phyloP scores from a whole-genome alignment of 2,797 vertebrate species.

The Spea hammondii region DNA sequence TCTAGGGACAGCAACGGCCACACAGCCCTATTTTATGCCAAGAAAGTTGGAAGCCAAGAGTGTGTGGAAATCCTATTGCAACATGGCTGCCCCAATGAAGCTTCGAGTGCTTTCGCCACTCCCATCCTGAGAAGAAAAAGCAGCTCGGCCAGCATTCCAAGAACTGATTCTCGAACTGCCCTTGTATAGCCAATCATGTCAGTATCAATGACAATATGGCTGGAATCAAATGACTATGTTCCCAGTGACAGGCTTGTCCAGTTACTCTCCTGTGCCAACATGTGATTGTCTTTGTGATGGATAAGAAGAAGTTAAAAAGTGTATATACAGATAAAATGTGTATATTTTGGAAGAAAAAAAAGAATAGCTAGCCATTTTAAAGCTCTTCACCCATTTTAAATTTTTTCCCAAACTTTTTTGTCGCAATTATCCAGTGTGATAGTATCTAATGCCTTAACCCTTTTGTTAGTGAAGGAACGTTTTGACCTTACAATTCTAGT shows the following conservation, averaged over 20 bases:
- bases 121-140: slow-evolving; percentile 81
- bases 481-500: slow-evolving; percentile 28
- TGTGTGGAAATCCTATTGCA: slow-evolving; percentile 86
- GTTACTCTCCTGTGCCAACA: slow-evolving; percentile 37
- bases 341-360: slow-evolving; percentile 45
- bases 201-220: slow-evolving; percentile 19
- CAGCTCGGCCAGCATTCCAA: slow-evolving; percentile 85
- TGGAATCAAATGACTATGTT: slow-evolving; percentile 32
- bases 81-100: slow-evolving; percentile 84
- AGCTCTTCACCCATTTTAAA: slow-evolving; percentile 24
- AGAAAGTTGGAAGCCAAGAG: slow-evolving; percentile 80
- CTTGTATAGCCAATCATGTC: slow-evolving; percentile 62
- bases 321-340: slow-evolving; percentile 41
- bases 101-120: slow-evolving; percentile 68
- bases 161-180: slow-evolving; percentile 76
- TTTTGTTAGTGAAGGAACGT: slow-evolving; percentile 36
- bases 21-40: slow-evolving; percentile 81
- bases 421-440: slow-evolving; percentile 33
- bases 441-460: slow-evolving; percentile 51
- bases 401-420: not conserved
- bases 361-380: slow-evolving; percentile 33
- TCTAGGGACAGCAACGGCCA: slow-evolving; percentile 80
- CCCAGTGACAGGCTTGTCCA: slow-evolving; percentile 27
- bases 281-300: slow-evolving; percentile 27
- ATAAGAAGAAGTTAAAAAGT: slow-evolving; percentile 20